Evolutionary conservation across 2,113 vertebrate species (phyloP).

Genomic region (Melospiza melodia): DNA sequence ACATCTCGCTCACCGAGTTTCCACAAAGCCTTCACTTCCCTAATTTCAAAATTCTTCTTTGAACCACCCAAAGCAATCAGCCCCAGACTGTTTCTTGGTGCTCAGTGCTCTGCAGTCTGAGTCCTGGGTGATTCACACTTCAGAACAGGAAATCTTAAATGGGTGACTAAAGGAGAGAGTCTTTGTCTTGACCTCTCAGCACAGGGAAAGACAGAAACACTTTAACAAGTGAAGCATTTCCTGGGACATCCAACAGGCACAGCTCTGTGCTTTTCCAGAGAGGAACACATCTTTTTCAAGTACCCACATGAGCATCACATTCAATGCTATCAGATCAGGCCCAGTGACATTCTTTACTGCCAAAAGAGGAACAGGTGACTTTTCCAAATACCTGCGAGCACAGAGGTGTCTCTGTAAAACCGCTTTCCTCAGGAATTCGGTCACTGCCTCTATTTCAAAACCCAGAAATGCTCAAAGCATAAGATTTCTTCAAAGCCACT

Average conservation of each 20-base stretch:
- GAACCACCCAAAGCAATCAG: neutral
- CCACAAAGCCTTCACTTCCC: neutral
- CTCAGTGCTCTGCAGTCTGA: neutral
- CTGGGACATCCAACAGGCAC: neutral
- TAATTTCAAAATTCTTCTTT: neutral
- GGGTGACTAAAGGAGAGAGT: neutral
- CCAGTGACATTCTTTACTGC: neutral
- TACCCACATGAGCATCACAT: neutral
- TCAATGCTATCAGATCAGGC: neutral
- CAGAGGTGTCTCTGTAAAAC: neutral
- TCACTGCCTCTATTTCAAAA: neutral
- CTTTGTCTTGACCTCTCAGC: neutral
- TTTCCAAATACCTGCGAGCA: neutral
- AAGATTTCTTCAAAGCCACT: neutral
- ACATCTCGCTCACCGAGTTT: neutral
- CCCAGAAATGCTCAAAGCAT: neutral
- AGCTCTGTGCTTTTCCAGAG: neutral
- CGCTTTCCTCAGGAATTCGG: neutral
- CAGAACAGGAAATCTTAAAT: neutral
- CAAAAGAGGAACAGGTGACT: neutral
- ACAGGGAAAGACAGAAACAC: neutral
- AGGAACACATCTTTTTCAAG: neutral
- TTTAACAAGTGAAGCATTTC: neutral
- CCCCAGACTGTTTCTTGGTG: neutral
- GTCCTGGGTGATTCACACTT: neutral